Conservation (phyloP, 2,113 vertebrate genomes). For the Sorex araneus region DNA sequence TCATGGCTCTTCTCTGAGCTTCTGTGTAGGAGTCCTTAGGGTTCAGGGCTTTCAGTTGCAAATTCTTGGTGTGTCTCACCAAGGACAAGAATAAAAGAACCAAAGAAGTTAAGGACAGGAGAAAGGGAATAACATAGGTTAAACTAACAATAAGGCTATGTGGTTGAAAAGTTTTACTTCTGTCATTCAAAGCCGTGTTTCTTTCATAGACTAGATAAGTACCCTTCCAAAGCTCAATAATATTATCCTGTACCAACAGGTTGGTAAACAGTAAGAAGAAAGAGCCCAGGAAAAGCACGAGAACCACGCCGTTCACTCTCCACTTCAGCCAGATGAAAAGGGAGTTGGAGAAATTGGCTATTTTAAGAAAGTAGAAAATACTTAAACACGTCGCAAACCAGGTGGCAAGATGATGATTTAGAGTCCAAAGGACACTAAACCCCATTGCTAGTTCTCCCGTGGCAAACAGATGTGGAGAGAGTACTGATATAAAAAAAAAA, state of each 20-base stretch:
- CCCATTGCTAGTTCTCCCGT: not conserved
- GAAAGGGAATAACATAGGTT: not conserved
- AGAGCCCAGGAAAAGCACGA: not conserved
- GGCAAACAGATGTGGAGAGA: not conserved
- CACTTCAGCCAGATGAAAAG: slow-evolving; percentile 19
- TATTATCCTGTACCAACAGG: not conserved
- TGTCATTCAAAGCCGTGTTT: not conserved
- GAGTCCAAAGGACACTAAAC: not conserved
- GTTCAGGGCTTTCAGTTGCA: not conserved
- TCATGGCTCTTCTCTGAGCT: not conserved
- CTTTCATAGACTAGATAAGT: not conserved
- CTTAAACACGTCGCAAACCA: not conserved
- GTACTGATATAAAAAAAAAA: not conserved
- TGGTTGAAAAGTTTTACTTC: rapidly evolving
- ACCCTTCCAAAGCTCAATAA: not conserved
- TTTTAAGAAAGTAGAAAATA: slow-evolving; percentile 43
- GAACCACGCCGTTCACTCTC: slow-evolving; percentile 9
- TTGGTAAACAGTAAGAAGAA: not conserved
- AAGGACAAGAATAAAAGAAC: slow-evolving; percentile 23
- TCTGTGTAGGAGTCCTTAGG: not conserved
- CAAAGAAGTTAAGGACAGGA: not conserved
- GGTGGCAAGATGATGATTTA: not conserved
- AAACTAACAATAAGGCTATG: not conserved
- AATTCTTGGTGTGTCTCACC: slow-evolving; percentile 53
- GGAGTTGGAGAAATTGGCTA: not conserved